Evolutionary conservation across 2,113 vertebrate genomes (phyloP).

Genomic region (Gallinago undulata): DNA sequence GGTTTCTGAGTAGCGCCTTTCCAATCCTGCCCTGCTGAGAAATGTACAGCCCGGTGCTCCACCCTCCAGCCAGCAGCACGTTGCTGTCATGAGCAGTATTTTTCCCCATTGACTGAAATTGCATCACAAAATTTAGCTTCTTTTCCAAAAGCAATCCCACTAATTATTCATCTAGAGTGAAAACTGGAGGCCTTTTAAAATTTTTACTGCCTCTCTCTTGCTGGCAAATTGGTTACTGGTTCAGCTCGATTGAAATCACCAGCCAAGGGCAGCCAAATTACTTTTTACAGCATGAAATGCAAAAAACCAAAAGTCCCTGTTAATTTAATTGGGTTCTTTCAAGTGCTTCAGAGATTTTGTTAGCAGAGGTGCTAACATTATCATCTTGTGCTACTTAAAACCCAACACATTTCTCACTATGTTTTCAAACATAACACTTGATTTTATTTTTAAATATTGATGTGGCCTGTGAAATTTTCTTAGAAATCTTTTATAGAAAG

Average conservation of each 20-base stretch:
- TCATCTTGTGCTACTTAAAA: conserved; percentile 48
- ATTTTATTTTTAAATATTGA: conserved; percentile 59
- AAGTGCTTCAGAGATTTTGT: conserved; percentile 58
- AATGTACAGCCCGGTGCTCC: rapidly evolving
- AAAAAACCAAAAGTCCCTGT: conserved; percentile 45
- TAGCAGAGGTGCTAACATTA: conserved; percentile 47
- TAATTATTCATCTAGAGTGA: background rate
- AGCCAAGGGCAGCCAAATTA: conserved; percentile 16
- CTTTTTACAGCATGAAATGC: conserved; percentile 7
- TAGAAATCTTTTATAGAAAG: conserved; percentile 54
- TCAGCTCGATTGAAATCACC: background rate
- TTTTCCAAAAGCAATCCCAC: conserved; percentile 4
- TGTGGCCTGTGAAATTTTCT: conserved; percentile 48
- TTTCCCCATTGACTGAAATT: background rate
- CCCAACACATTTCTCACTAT: conserved; percentile 45
- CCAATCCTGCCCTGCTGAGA: background rate
- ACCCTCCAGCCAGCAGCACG: background rate
- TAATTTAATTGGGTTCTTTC: conserved; percentile 58
- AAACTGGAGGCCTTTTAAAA: background rate
- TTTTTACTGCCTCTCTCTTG: background rate
- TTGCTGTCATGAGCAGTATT: background rate
- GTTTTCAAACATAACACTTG: conserved; percentile 62
- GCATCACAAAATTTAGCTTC: background rate
- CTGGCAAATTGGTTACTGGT: background rate
- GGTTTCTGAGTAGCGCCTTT: background rate